phyloP scores from a whole-genome alignment of 2,113 vertebrate species.

The Sus scrofa region T2T-Sscrofa CM000826.6:85426001-85426500 shows the following conservation, averaged over 20 bases:
- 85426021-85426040: not conserved
- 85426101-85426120: not conserved
- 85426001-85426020: constrained; percentile 22
- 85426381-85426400: not conserved
- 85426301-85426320: not conserved
- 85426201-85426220: not conserved
- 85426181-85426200: not conserved
- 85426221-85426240: not conserved
- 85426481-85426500: not conserved
- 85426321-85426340: not conserved
- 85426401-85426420: constrained; percentile 20
- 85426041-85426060: constrained; percentile 43
- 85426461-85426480: not conserved
- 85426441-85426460: not conserved
- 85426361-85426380: constrained; percentile 7
- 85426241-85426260: not conserved
- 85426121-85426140: not conserved
- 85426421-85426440: not conserved
- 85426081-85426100: not conserved
- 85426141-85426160: not conserved
- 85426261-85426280: not conserved
- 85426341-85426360: not conserved
- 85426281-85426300: not conserved
- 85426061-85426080: not conserved
- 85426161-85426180: not conserved